Conservation (phyloP, 1,140 invertebrate genomes). For the Leptoteleia sp. region DNA sequence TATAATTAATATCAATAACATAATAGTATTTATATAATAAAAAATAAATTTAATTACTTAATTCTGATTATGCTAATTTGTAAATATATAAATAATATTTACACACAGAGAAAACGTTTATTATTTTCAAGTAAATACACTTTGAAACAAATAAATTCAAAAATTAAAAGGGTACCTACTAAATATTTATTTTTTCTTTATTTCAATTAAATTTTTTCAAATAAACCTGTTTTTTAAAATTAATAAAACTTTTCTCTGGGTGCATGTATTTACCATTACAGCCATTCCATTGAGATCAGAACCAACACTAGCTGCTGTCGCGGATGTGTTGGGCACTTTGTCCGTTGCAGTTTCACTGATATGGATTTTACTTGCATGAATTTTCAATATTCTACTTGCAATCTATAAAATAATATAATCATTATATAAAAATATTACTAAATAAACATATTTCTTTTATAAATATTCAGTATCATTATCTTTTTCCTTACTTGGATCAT, state of each 20-base stretch:
- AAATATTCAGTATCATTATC: constrained; percentile 11
- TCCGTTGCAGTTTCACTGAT: constrained; percentile 94
- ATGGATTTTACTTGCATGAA: constrained; percentile 90
- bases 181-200: too few relatives aligned
- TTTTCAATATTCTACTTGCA: constrained; percentile 87
- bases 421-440: too few relatives aligned
- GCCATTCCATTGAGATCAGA: constrained; percentile 98
- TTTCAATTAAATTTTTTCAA: too few relatives aligned
- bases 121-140: too few relatives aligned
- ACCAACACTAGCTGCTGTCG: constrained; percentile 94
- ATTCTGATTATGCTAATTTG: too few relatives aligned
- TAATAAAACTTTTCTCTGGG: too few relatives aligned
- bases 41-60: too few relatives aligned
- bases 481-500: constrained; percentile 88
- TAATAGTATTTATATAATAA: constrained; percentile 49
- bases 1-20: constrained; percentile 72
- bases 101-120: too few relatives aligned
- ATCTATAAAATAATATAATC: constrained; percentile 76
- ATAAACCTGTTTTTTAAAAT: too few relatives aligned
- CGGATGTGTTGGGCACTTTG: constrained; percentile 96
- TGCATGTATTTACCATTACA: constrained; percentile 84
- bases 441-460: background rate
- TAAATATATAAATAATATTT: too few relatives aligned
- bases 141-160: too few relatives aligned
- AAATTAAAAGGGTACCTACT: too few relatives aligned